phyloP scores from a whole-genome alignment of 2,797 vertebrate genomes.

The Brachyrhaphis roseni region DNA sequence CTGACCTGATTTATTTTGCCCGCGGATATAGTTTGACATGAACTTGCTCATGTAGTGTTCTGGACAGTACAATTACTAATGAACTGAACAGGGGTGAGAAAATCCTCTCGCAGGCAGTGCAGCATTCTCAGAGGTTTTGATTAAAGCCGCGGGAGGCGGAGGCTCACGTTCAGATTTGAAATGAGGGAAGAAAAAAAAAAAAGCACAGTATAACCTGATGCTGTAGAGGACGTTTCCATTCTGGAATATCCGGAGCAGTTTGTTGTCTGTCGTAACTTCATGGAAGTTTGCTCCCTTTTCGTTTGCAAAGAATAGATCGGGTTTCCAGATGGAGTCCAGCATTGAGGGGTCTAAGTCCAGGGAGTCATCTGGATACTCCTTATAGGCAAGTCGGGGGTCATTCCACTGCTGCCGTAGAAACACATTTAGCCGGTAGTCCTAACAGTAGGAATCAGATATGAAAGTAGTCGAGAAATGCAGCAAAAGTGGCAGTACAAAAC shows the following conservation, averaged over 20 bases:
- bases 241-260: conserved; percentile 93
- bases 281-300: conserved; percentile 97
- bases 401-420: conserved; percentile 97
- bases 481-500: not conserved
- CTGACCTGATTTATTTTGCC: conserved; percentile 63
- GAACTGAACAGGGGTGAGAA: conserved; percentile 67
- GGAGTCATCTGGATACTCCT: conserved; percentile 93
- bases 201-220: conserved; percentile 84
- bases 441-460: conserved; percentile 12
- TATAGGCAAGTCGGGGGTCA: conserved; percentile 91
- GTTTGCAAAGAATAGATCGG: conserved; percentile 95
- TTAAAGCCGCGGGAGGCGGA: not conserved
- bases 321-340: conserved; percentile 97
- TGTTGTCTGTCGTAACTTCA: conserved; percentile 95
- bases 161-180: conserved; percentile 19
- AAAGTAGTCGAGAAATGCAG: not conserved
- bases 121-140: conserved; percentile 10
- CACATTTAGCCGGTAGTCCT: conserved; percentile 95
- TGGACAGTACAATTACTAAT: conserved; percentile 55
- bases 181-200: not conserved
- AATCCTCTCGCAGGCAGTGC: conserved; percentile 29
- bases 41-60: conserved; percentile 46
- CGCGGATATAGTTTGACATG: conserved; percentile 54
- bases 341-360: conserved; percentile 95
- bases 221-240: conserved; percentile 96